Percentiles rank a stretch among this genome's conserved stretches.
Evolutionary conservation across 2,797 vertebrate species (phyloP).

Genomic region (Pseudochromis fuscus): DNA sequence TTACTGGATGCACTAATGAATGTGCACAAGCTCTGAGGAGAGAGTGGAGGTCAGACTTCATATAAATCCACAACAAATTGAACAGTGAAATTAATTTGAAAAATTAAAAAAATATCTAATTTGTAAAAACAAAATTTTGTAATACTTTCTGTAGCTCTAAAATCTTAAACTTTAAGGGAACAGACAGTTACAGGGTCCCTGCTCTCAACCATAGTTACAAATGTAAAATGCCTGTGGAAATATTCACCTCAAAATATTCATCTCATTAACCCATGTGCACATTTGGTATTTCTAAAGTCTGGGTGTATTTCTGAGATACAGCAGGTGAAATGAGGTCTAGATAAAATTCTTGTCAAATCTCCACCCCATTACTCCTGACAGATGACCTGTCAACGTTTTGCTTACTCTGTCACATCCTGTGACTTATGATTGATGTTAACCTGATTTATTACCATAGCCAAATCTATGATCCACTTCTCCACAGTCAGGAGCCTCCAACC

Average conservation of each 20-base stretch:
- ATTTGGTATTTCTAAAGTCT: slow-evolving; percentile 35
- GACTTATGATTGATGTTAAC: slow-evolving; percentile 33
- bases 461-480: slow-evolving; percentile 91
- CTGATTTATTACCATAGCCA: slow-evolving; percentile 89
- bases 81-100: not conserved
- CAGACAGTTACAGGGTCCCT: not conserved
- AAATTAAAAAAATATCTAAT: slow-evolving; percentile 9
- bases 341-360: slow-evolving; percentile 31
- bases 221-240: slow-evolving; percentile 19
- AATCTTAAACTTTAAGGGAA: slow-evolving; percentile 7
- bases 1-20: slow-evolving; percentile 93
- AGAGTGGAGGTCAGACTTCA: slow-evolving; percentile 23
- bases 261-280: slow-evolving; percentile 31
- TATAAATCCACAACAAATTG: not conserved
- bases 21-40: slow-evolving; percentile 90
- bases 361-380: slow-evolving; percentile 58
- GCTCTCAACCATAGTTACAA: slow-evolving; percentile 29
- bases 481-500: slow-evolving; percentile 90
- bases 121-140: too few species aligned
- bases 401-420: slow-evolving; percentile 13
- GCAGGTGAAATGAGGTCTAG: slow-evolving; percentile 47
- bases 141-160: not conserved
- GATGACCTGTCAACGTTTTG: slow-evolving; percentile 39
- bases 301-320: slow-evolving; percentile 12
- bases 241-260: slow-evolving; percentile 36